Base-by-base conservation (phyloP, 2,888 invertebrate genomes). In the Sepiola atlantica region DNA sequence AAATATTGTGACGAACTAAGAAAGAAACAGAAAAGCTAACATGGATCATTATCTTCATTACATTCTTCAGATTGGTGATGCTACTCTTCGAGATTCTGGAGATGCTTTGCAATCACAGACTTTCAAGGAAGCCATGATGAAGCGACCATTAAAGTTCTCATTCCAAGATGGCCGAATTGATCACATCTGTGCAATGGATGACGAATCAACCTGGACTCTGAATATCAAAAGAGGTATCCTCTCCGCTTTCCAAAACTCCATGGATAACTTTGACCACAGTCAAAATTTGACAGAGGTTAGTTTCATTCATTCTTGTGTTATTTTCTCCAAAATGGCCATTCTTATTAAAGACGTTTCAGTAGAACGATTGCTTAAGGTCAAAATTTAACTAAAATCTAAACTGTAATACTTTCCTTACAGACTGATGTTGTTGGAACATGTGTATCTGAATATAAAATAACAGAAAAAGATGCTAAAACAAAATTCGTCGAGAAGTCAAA, bases 171-270 rank as follows among this genome's bases (percentile, higher is more conserved):
- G 99, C 12, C 98, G 98, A 95, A 97, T 99, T 92, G 98, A 98
- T 92, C 97, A 98, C 14, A 98, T 99, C 95, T 99, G 99, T 97
- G 98, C 98, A 0, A 98, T 98, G 95, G 98, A 98, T 0, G 99
- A 99, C 96, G 99, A 99, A 96, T 98, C 98, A 0, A 98, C 98
- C 35, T 98, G 98, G 96, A 98, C 98, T 0, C 98, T 99, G 94
- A 99, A 99, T 98, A 98, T 99, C 97, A 99, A 99, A 98, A 98
- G 99, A 95, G 99, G 98, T 4, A 98, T 99, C 95, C 98, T 99
- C 94, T 99, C 99, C 0, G 98, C 98, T 96, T 98, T 99, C 95
- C 99, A 99, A 97, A 99, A 99, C 97, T 98, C 98, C 95, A 99
- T 99, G 99, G 98, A 96, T 35, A 96, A 99, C 95, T 98, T 99